A percentile compares a stretch with the other conserved stretches of the same genome.
Evolutionary conservation across 2,113 vertebrate genomes (phyloP).

Genomic region (Amphiprion ocellaris): DNA sequence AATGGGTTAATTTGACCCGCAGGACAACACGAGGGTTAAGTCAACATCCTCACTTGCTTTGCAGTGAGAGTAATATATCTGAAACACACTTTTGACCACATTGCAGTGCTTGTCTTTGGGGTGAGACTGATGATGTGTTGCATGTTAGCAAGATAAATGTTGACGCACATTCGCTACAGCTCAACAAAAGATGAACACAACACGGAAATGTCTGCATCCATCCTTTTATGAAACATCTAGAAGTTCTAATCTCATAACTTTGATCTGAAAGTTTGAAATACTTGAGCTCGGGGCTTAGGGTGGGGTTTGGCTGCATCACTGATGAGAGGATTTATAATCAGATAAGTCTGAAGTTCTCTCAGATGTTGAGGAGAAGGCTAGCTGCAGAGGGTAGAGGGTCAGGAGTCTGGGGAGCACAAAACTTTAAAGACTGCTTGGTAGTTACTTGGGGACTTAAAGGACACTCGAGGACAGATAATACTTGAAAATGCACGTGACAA

Average conservation of each 20-base stretch:
- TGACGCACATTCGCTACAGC: background rate
- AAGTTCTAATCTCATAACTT: conserved; percentile 55
- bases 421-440: conserved; percentile 13
- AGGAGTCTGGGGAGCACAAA: conserved; percentile 15
- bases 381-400: conserved; percentile 23
- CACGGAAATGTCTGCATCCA: background rate
- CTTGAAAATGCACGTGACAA: background rate
- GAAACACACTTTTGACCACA: too few species aligned
- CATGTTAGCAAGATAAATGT: background rate
- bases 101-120: too few species aligned
- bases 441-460: background rate
- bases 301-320: conserved; percentile 48
- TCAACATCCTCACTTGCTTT: too few species aligned
- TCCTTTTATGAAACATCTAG: conserved; percentile 15
- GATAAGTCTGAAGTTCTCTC: conserved; percentile 49
- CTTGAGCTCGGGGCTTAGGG: conserved; percentile 28
- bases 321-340: conserved; percentile 59
- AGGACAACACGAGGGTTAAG: too few species aligned
- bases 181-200: background rate
- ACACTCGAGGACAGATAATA: background rate
- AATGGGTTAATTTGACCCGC: too few species aligned
- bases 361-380: conserved; percentile 46
- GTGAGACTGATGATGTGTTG: too few species aligned
- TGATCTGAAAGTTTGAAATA: conserved; percentile 51
- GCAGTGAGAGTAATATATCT: too few species aligned